A percentile compares a stretch with the other conserved stretches of the same genome.
Conservation (phyloP, 2,113 vertebrate species). For the Coturnix japonica region DNA sequence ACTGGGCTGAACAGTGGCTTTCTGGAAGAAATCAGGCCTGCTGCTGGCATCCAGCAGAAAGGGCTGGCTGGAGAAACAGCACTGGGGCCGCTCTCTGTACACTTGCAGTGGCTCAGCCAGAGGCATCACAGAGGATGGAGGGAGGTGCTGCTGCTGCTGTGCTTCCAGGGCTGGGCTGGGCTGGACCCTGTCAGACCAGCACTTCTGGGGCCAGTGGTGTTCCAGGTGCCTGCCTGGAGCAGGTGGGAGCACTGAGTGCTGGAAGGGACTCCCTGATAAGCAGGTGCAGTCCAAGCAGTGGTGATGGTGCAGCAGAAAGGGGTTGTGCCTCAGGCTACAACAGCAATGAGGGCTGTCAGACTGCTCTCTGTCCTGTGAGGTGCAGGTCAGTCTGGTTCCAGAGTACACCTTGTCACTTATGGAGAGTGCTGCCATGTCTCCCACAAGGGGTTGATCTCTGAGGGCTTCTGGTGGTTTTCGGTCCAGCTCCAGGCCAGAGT, state of each 20-base stretch:
- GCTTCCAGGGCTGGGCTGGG: background rate
- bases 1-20: accelerated
- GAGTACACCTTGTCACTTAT: background rate
- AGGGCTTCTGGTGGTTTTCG: accelerated
- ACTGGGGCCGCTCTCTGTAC: accelerated
- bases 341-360: accelerated
- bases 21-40: background rate
- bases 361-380: background rate
- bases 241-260: accelerated
- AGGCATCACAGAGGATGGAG: accelerated
- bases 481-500: background rate
- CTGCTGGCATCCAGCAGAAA: background rate
- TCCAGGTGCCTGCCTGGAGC: accelerated
- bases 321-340: background rate
- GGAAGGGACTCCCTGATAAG: background rate
- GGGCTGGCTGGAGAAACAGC: accelerated
- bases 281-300: background rate
- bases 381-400: background rate
- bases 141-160: accelerated
- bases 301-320: background rate
- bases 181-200: accelerated
- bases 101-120: background rate
- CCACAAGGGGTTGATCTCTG: background rate
- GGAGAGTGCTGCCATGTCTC: conserved; percentile 15
- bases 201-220: background rate